Conservation (phyloP, 2,888 invertebrate genomes). For the Neoaliturus tenellus region DNA sequence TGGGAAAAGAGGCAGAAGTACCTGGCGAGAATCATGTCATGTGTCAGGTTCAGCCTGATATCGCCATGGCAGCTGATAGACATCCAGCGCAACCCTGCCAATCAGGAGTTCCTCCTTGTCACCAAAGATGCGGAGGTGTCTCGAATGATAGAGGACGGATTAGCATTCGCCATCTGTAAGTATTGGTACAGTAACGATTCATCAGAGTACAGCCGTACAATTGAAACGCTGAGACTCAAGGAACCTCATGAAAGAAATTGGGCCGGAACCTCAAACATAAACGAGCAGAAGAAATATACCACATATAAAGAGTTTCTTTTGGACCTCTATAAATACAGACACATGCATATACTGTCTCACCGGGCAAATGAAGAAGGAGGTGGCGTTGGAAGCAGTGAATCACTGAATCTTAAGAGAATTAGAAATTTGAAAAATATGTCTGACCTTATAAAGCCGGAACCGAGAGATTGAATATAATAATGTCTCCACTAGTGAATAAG, state of each 20-base stretch:
- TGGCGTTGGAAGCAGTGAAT: neutral
- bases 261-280: slow-evolving; percentile 76
- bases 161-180: slow-evolving; percentile 88
- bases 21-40: slow-evolving; percentile 79
- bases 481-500: neutral
- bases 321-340: neutral
- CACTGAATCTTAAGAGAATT: neutral
- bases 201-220: slow-evolving; percentile 84
- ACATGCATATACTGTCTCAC: neutral
- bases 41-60: slow-evolving; percentile 86
- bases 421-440: neutral
- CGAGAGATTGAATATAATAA: neutral
- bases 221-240: slow-evolving; percentile 80
- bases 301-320: neutral
- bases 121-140: slow-evolving; percentile 81
- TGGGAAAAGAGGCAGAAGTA: slow-evolving; percentile 79
- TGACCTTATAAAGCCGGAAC: neutral
- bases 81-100: slow-evolving; percentile 83
- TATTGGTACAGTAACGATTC: slow-evolving; percentile 85
- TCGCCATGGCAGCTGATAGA: slow-evolving; percentile 89
- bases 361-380: neutral
- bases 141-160: slow-evolving; percentile 87
- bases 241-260: slow-evolving; percentile 85
- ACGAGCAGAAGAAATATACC: slow-evolving; percentile 8
- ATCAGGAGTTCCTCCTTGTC: slow-evolving; percentile 82